Percentiles rank a stretch among this genome's conserved stretches.
These are phyloP conservation scores for Daubentonia madagascariensis DNA, from an alignment of 2,113 vertebrate species.

Conservation along the genomic window DNA sequence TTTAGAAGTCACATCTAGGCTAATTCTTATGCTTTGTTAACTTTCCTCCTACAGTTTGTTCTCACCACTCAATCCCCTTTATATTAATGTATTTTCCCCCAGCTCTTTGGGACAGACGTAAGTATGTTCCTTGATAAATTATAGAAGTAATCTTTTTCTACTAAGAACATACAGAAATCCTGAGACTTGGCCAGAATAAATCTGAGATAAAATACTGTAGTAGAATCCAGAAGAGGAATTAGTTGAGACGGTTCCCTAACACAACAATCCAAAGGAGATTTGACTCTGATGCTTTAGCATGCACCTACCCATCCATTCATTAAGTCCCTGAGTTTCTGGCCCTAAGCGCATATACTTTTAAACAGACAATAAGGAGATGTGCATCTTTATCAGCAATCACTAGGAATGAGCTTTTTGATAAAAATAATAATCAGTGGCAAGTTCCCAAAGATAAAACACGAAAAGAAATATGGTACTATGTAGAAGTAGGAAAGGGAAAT, in stretches of 20 bases:
- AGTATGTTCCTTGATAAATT: neutral
- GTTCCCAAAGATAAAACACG: neutral
- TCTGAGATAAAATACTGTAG: neutral
- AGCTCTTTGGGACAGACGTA: neutral
- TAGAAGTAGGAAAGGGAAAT: neutral
- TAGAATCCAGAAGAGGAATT: neutral
- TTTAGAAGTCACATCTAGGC: neutral
- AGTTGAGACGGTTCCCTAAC: neutral
- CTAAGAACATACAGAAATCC: neutral
- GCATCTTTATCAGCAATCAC: conserved; percentile 31
- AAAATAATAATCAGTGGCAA: neutral
- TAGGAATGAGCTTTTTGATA: neutral
- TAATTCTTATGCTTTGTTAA: conserved; percentile 15
- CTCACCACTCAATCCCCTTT: neutral
- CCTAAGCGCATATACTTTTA: neutral
- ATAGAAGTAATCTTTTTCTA: neutral
- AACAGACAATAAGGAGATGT: neutral
- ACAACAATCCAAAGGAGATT: neutral
- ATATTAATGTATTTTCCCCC: neutral
- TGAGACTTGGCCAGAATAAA: neutral
- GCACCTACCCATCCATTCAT: neutral
- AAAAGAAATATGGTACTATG: conserved; percentile 45
- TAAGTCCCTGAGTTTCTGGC: neutral
- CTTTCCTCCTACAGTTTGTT: neutral
- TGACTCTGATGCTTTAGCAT: neutral